Evolutionary conservation across 2,888 invertebrate species (phyloP).

Genomic region (Belgica antarctica): DNA sequence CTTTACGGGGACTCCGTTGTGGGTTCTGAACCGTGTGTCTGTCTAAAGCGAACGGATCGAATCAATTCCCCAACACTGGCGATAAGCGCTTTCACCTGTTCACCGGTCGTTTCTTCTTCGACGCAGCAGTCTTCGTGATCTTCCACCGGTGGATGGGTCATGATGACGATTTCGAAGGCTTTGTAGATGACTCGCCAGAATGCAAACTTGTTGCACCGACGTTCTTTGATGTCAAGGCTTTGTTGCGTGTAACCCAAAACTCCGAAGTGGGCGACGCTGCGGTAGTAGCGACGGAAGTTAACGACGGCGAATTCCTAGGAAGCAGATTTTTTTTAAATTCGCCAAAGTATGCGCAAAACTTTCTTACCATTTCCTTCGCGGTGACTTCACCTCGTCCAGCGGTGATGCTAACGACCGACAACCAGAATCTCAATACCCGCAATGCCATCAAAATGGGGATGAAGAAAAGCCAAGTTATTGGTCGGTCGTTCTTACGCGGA

Average conservation of each 20-base stretch:
- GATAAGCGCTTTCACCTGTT: not conserved
- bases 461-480: constrained; percentile 24
- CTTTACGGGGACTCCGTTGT: not conserved
- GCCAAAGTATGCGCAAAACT: not conserved
- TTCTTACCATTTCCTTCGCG: constrained; percentile 5
- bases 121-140: not conserved
- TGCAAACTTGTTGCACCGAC: not conserved
- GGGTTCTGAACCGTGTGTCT: not conserved
- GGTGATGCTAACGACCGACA: not conserved
- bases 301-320: not conserved
- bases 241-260: not conserved
- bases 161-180: not conserved
- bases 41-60: not conserved
- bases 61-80: not conserved
- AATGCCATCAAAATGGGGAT: constrained; percentile 13
- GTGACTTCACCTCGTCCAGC: constrained; percentile 11
- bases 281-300: constrained; percentile 27
- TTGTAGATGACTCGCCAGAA: not conserved
- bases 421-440: not conserved
- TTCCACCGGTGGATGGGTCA: not conserved
- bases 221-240: not conserved
- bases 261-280: constrained; percentile 14
- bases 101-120: too few relatives aligned
- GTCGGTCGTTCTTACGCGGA: not conserved
- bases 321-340: not conserved